Conservation (phyloP, 1,140 invertebrate genomes). For the Drosophila mauritiana region DNA sequence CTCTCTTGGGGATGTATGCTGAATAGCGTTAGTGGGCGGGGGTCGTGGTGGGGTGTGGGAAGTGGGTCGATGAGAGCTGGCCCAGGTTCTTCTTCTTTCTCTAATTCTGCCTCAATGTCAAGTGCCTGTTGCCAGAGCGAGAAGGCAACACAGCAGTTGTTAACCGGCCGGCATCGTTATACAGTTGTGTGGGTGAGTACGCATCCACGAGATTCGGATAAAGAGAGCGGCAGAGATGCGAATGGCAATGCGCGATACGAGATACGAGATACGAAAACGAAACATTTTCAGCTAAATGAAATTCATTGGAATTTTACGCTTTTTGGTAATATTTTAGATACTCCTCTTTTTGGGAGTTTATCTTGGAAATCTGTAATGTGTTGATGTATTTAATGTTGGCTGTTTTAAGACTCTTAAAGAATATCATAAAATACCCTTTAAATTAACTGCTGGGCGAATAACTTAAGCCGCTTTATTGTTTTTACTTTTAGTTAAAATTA, state of each 20-base stretch:
- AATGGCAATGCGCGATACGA: conserved; percentile 25
- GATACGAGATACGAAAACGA: conserved; percentile 12
- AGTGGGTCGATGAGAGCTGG: conserved; percentile 33
- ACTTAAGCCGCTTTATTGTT: too few species aligned
- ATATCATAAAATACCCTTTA: too few species aligned
- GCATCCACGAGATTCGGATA: conserved; percentile 12
- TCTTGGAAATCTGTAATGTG: too few species aligned
- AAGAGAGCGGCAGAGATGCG: conserved; percentile 24
- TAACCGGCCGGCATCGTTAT: conserved; percentile 68
- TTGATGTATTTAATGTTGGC: too few species aligned
- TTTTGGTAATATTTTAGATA: too few species aligned
- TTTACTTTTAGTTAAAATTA: too few species aligned
- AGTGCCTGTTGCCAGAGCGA: conserved; percentile 57
- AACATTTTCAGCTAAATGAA: too few species aligned
- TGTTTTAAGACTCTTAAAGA: too few species aligned
- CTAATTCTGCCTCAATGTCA: conserved; percentile 66
- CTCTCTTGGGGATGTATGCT: conserved; percentile 25
- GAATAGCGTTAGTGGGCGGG: background rate
- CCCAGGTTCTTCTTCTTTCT: conserved; percentile 20
- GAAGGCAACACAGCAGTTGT: conserved; percentile 17
- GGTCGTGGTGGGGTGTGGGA: conserved; percentile 8
- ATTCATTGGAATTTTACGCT: too few species aligned
- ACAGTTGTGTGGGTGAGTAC: conserved; percentile 13
- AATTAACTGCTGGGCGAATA: too few species aligned
- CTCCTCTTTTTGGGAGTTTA: too few species aligned